Percentiles rank a stretch among this genome's conserved stretches.
Conservation (phyloP, 1,140 invertebrate genomes). For the Zaprionus davidi region DNA sequence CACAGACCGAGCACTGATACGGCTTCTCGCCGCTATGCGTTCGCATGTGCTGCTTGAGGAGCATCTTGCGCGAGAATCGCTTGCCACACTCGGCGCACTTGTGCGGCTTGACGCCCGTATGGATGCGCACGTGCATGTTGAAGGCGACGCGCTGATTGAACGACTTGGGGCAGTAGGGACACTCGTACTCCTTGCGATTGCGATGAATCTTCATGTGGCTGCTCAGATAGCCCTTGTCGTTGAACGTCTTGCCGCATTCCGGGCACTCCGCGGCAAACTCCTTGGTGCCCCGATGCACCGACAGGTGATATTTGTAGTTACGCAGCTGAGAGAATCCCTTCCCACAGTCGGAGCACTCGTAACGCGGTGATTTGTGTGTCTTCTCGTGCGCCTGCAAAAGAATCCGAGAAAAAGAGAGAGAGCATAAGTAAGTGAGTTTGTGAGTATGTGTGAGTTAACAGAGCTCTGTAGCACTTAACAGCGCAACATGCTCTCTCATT, state of each 20-base stretch:
- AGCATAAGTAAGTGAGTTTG: slow-evolving; percentile 13
- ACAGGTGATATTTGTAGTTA: slow-evolving; percentile 91
- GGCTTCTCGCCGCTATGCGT: slow-evolving; percentile 87
- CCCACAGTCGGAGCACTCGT: slow-evolving; percentile 90
- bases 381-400: slow-evolving; percentile 76
- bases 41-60: slow-evolving; percentile 91
- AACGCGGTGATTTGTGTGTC: slow-evolving; percentile 87
- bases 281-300: slow-evolving; percentile 89
- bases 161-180: slow-evolving; percentile 89
- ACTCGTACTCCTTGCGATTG: slow-evolving; percentile 91
- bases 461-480: not conserved
- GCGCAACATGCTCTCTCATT: slow-evolving; percentile 16
- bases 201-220: slow-evolving; percentile 92
- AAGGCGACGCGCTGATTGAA: slow-evolving; percentile 93
- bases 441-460: not conserved
- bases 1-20: slow-evolving; percentile 82
- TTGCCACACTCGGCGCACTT: slow-evolving; percentile 94
- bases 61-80: slow-evolving; percentile 92
- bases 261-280: slow-evolving; percentile 91
- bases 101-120: slow-evolving; percentile 93
- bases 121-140: slow-evolving; percentile 92
- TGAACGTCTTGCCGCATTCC: slow-evolving; percentile 91
- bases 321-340: slow-evolving; percentile 91
- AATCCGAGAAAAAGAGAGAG: slow-evolving; percentile 4
- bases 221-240: slow-evolving; percentile 91